These are phyloP conservation scores for Formicarius rufipectus DNA, from an alignment of 2,113 vertebrate species.

Conservation along the genomic window DNA sequence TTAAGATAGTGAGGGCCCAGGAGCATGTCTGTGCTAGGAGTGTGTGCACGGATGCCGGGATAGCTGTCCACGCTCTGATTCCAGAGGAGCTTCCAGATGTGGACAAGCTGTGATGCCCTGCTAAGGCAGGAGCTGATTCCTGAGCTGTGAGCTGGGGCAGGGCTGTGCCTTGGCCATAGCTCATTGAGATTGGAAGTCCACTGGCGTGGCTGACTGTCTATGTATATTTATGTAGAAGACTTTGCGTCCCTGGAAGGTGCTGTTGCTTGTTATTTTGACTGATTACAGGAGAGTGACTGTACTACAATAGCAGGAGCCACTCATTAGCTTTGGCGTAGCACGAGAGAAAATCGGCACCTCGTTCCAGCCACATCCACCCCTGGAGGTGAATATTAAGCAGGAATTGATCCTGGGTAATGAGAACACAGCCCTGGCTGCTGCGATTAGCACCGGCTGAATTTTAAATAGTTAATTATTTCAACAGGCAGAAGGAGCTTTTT, in stretches of 20 bases:
- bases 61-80: not conserved
- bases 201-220: conserved; percentile 21
- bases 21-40: not conserved
- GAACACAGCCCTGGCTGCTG: conserved; percentile 68
- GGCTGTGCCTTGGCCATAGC: not conserved
- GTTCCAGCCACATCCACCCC: conserved; percentile 73
- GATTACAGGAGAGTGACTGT: conserved; percentile 72
- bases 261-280: conserved; percentile 79
- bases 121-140: not conserved
- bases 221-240: conserved; percentile 68
- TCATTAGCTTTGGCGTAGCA: conserved; percentile 72
- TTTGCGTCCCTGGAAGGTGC: conserved; percentile 61
- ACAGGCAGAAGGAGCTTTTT: not conserved
- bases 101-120: not conserved
- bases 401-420: conserved; percentile 82
- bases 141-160: not conserved
- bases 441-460: conserved; percentile 73
- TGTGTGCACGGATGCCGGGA: not conserved
- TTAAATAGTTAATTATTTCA: conserved; percentile 79
- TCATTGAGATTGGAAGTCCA: conserved; percentile 52
- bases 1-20: not conserved
- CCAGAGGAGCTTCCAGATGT: not conserved
- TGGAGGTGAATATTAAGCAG: conserved; percentile 81
- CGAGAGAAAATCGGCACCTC: conserved; percentile 67
- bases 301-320: conserved; percentile 67